phyloP scores from a whole-genome alignment of 2,113 vertebrate species.

The Chrysochloris asiatica region DNA sequence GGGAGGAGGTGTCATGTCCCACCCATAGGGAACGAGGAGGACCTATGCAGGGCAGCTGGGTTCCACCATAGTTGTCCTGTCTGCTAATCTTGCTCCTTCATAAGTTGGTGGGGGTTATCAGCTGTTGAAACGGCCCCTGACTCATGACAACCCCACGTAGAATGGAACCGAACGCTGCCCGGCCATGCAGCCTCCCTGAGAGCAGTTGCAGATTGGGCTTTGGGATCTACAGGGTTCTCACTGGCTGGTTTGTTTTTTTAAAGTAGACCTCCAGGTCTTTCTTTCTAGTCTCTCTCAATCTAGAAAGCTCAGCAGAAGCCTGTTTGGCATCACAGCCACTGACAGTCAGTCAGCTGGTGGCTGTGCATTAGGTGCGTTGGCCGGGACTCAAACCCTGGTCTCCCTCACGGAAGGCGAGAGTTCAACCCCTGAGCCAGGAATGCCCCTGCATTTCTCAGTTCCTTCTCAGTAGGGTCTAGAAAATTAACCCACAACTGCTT shows the following conservation, averaged over 20 bases:
- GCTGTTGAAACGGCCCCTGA: no score
- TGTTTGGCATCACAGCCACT: background rate
- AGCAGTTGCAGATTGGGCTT: background rate
- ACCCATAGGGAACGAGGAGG: no score
- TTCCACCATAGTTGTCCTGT: no score
- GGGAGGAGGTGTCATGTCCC: no score
- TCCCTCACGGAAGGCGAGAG: background rate
- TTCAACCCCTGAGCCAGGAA: background rate
- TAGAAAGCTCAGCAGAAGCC: no score
- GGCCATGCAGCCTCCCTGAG: background rate
- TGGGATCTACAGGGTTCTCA: background rate
- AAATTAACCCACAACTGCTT: no score
- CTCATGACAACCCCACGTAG: background rate
- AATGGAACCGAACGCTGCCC: background rate
- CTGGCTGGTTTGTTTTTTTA: background rate
- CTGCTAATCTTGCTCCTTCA: no score
- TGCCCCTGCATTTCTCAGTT: rapidly evolving
- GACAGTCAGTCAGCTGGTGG: background rate
- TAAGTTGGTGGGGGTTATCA: no score
- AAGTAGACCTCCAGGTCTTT: background rate
- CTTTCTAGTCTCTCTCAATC: background rate
- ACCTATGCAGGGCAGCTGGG: no score
- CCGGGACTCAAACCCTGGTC: background rate
- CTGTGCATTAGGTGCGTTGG: background rate
- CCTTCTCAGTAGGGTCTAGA: background rate